Base-by-base conservation (phyloP, 1,140 invertebrate genomes). In the Bemisia tabaci region DNA sequence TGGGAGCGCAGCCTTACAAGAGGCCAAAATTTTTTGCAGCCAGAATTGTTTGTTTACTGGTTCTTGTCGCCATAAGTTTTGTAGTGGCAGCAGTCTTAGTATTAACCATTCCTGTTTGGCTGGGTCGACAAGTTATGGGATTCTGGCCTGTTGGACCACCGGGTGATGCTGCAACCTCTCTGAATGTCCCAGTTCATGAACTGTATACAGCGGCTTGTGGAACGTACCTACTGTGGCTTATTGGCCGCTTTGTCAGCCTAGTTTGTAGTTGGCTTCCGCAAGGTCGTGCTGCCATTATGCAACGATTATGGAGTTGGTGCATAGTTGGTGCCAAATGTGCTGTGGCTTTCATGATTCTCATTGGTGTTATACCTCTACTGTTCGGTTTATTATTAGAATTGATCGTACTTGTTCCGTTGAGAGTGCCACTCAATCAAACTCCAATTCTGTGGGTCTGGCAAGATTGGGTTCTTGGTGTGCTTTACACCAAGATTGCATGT, bases 401-500 rank as follows among this genome's bases (percentile, higher is more conserved):
- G 68, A 91, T 97, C 0, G 82, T 98, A 22, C 89, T 98, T 17
- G 89, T 95, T 2, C 95, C 95, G 0, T 79, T 97, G 2, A 80
- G 94, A n/a, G 93, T 98, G 12, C 92, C 94, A 0, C 77, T 97
- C 1, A 87, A 93, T 72, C 95, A 98, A 77, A 94, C 94, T 22
- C 95, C 96, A 0, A 87, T 98, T 5, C 84, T 95, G 63, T 98
- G 96, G 75, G 85, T 96, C n/a, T 92, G 89, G 88, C 88, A 97
- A 82, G 93, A 97, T 78, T 98, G 94, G 95, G 94, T 94, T 0
- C 79, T 98, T 2, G 96, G 97, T 12, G 92, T 98, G 9, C 80
- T 98, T 0, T 97, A 98, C 75, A 96, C 94, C 1, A 99, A 99
- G 81, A 98, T 98, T 67, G 89, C 95, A n/a, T 95, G 93, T 72